Evolutionary conservation across 2,888 invertebrate species (phyloP).

Genomic region (Lydus trimaculatus): DNA sequence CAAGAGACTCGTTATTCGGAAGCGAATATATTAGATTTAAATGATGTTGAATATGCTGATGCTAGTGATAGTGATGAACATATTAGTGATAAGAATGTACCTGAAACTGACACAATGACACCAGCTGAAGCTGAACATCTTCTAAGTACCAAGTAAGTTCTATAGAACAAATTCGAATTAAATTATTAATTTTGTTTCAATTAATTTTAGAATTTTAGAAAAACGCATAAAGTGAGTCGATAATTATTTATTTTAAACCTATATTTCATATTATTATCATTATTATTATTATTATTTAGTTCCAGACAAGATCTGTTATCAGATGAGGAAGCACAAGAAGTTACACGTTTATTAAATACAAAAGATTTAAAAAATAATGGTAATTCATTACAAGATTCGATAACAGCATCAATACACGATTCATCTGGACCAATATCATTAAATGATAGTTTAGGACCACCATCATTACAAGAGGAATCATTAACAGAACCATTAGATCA

Average conservation of each 20-base stretch:
- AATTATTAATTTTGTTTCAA: constrained; percentile 5
- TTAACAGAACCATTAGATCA: constrained; percentile 44
- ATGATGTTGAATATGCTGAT: constrained; percentile 67
- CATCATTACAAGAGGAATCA: constrained; percentile 56
- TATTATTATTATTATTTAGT: constrained; percentile 6
- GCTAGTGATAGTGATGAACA: constrained; percentile 63
- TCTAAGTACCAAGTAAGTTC: constrained; percentile 80
- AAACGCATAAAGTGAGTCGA: constrained; percentile 11
- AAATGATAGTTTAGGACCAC: constrained; percentile 56
- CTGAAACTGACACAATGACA: constrained; percentile 72
- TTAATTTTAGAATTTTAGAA: constrained; percentile 20
- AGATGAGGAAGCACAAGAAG: constrained; percentile 91
- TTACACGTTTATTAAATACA: constrained; percentile 79
- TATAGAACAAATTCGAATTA: background rate
- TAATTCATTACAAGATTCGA: constrained; percentile 58
- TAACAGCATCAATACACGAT: constrained; percentile 63
- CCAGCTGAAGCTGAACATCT: constrained; percentile 88
- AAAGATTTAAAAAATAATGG: constrained; percentile 58
- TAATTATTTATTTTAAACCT: too few species aligned
- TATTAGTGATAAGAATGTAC: constrained; percentile 50
- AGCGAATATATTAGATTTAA: constrained; percentile 65
- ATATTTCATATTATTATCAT: too few species aligned
- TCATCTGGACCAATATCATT: constrained; percentile 58
- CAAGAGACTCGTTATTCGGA: constrained; percentile 57
- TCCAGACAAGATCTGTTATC: constrained; percentile 81